Conservation (phyloP, 2,888 invertebrate species). For the Apamea monoglypha region DNA sequence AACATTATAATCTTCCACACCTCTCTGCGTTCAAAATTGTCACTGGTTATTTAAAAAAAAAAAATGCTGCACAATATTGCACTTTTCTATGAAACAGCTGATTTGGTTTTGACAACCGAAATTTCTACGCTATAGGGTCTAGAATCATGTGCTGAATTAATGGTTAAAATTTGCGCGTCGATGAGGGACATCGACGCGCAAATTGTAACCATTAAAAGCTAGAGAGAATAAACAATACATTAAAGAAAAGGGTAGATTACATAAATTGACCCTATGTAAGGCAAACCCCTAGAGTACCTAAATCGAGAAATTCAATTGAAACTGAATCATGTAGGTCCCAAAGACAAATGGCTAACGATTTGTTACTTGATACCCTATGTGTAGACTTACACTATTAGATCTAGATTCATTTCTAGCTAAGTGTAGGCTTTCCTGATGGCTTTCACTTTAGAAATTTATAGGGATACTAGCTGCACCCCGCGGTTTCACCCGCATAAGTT, state of each 20-base stretch:
- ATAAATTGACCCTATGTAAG: slow-evolving; percentile 15
- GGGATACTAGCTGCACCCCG: not conserved
- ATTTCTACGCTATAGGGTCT: too few species aligned
- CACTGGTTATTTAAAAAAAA: too few species aligned
- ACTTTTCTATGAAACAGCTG: too few species aligned
- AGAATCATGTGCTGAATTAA: too few species aligned
- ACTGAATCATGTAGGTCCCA: slow-evolving; percentile 42
- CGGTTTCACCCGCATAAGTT: too few species aligned
- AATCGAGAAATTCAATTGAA: slow-evolving; percentile 50
- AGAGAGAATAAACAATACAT: not conserved
- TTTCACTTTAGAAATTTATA: slow-evolving; percentile 12
- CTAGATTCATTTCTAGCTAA: slow-evolving; percentile 10
- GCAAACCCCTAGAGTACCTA: slow-evolving; percentile 7
- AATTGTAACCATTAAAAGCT: too few species aligned
- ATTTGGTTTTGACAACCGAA: too few species aligned
- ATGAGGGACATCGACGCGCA: too few species aligned
- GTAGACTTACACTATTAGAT: not conserved
- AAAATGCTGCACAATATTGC: too few species aligned
- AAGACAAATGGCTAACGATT: slow-evolving; percentile 50
- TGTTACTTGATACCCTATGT: slow-evolving; percentile 23
- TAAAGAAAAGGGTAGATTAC: slow-evolving; percentile 16
- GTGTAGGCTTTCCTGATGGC: slow-evolving; percentile 14
- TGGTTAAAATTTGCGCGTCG: too few species aligned
- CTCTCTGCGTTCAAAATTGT: too few species aligned
- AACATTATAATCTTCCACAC: too few species aligned